Evolutionary conservation across 2,797 vertebrate species (phyloP), one percentile per base, ranked within the genome.

Genomic region (Syngnathus rostellatus): DNA sequence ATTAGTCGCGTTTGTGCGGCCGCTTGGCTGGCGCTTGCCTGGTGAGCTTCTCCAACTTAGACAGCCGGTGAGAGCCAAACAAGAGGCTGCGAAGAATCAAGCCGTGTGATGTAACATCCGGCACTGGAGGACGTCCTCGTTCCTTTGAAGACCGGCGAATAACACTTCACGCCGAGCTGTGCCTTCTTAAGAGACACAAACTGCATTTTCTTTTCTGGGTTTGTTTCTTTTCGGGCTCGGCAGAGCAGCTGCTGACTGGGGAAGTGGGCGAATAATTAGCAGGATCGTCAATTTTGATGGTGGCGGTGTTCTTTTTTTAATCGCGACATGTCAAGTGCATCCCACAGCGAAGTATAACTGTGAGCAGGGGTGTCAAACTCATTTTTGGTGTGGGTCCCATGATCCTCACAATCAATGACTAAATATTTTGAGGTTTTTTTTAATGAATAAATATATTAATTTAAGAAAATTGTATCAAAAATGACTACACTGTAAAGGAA

Each of bases 51-150:
- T 70, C 50, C 72, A 71, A 72, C 79, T 82, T 72, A 81, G 83
- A 85, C 72, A 82, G 68, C 73, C 76, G 69, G 55, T 37, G 75
- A 84, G 80, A 80, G 83, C 82, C 60, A 72, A 76, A 82, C 71
- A 79, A 79, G 82, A 73, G 76, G 70, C 75, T 75, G 79, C 77
- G 76, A 77, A 83, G 75, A 82, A 80, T 87, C 75, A 75, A 76
- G 77, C 74, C 78, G 76, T 78, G 82, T 84, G 88, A 86, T 84
- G 85, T 81, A 86, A 85, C 81, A 79, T 87, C 78, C 81, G 74
- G 76, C 71, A 65, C 41, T 75, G 77, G 83, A 83, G 83, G 79
- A 83, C 77, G 75, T 82, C 72, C 80, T 80, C 69, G 75, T 82
- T 31, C 77, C 83, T 87, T 87, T 81, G 77, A 87, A 72, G 69